phyloP scores from a whole-genome alignment of 2,888 invertebrate species.

The Sepioteuthis lessoniana region DNA sequence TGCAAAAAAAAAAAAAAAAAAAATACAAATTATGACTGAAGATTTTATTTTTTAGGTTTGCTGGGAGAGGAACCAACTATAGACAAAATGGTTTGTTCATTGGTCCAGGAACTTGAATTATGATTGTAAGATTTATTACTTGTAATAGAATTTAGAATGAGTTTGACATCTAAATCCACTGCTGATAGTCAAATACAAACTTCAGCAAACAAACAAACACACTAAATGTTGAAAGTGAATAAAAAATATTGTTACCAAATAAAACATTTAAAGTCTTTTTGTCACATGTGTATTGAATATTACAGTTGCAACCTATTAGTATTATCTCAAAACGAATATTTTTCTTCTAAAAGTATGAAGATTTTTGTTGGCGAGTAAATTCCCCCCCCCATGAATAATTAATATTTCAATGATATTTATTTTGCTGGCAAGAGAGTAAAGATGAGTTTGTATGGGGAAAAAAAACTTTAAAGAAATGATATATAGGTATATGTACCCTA shows the following conservation, averaged over 20 bases:
- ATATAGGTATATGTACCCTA: no score
- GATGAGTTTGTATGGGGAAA: no score
- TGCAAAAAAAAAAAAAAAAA: background rate
- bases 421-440: no score
- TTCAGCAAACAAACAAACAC: background rate
- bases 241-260: background rate
- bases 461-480: no score
- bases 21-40: background rate
- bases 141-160: background rate
- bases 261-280: no score
- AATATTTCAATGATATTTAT: no score
- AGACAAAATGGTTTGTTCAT: constrained; percentile 84
- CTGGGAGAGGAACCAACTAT: constrained; percentile 86
- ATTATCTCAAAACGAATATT: no score
- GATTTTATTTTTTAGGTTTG: constrained; percentile 79
- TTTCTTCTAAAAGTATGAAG: no score
- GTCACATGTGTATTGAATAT: no score
- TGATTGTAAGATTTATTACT: background rate
- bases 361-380: no score
- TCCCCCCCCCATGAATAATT: no score
- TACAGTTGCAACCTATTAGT: no score
- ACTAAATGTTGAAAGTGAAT: background rate
- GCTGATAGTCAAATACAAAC: background rate
- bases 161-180: background rate
- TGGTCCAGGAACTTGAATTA: constrained; percentile 78